These are phyloP conservation scores for Heliconius aoede DNA, from an alignment of 2,888 invertebrate species.

Conservation along the genomic window DNA sequence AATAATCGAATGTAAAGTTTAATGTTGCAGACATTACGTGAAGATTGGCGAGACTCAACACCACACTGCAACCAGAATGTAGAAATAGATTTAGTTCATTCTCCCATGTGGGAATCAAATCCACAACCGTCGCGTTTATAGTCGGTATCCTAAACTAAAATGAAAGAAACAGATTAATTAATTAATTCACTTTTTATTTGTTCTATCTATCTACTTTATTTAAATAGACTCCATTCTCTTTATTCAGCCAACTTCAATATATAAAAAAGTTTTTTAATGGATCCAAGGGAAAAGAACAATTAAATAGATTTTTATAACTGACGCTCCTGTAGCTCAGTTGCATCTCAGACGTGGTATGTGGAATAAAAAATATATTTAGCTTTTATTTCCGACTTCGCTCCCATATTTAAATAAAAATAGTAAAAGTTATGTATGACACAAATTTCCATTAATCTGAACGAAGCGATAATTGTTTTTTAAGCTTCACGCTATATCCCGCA, in stretches of 20 bases:
- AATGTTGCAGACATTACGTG: too few relatives aligned
- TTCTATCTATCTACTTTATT: neutral
- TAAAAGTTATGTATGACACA: too few relatives aligned
- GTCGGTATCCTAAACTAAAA: neutral
- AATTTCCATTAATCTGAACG: too few relatives aligned
- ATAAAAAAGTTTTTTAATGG: neutral
- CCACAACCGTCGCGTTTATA: neutral
- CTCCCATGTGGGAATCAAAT: neutral
- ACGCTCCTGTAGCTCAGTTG: neutral
- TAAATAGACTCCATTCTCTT: neutral
- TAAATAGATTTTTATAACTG: neutral
- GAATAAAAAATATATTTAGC: too few relatives aligned
- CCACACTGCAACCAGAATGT: neutral
- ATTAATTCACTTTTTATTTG: slow-evolving; percentile 3
- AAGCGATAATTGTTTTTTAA: too few relatives aligned
- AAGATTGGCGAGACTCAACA: too few relatives aligned
- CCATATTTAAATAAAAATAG: too few relatives aligned
- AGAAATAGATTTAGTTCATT: neutral
- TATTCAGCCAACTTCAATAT: neutral
- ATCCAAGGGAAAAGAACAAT: neutral
- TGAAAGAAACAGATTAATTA: neutral
- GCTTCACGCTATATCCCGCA: too few relatives aligned
- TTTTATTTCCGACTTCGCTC: too few relatives aligned
- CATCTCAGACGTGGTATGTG: too few relatives aligned
- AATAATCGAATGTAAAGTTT: too few relatives aligned